phyloP scores from a whole-genome alignment of 2,113 vertebrate species.

The Dasypus novemcinctus region DNA sequence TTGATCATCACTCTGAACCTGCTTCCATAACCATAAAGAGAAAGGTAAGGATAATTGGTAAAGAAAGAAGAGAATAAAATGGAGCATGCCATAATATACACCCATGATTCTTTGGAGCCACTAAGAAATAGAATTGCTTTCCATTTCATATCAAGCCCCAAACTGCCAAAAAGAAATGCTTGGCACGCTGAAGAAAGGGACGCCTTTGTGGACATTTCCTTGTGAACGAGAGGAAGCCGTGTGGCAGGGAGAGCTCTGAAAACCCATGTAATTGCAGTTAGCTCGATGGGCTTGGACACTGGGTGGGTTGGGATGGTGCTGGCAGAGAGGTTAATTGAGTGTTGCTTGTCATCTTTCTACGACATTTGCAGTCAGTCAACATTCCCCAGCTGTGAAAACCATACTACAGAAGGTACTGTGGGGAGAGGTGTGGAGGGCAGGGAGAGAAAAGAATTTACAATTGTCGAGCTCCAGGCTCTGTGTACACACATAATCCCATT shows the following conservation, averaged over 20 bases:
- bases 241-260: background rate
- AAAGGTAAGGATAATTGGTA: background rate
- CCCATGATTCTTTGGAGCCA: background rate
- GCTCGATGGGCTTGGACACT: background rate
- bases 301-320: background rate
- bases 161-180: background rate
- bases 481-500: background rate
- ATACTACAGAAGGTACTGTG: background rate
- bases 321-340: background rate
- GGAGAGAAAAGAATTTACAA: background rate
- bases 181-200: background rate
- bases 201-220: background rate
- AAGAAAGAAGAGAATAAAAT: background rate
- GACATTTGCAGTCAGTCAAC: background rate
- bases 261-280: background rate
- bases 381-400: background rate
- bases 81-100: background rate
- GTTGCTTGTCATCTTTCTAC: background rate
- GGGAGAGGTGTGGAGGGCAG: background rate
- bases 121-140: background rate
- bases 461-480: background rate
- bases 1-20: background rate
- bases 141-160: background rate
- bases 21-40: background rate
- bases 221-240: slow-evolving; percentile 44